Evolutionary conservation across 2,113 vertebrate species (phyloP).

Genomic region (Oreochromis tanganicae): DNA sequence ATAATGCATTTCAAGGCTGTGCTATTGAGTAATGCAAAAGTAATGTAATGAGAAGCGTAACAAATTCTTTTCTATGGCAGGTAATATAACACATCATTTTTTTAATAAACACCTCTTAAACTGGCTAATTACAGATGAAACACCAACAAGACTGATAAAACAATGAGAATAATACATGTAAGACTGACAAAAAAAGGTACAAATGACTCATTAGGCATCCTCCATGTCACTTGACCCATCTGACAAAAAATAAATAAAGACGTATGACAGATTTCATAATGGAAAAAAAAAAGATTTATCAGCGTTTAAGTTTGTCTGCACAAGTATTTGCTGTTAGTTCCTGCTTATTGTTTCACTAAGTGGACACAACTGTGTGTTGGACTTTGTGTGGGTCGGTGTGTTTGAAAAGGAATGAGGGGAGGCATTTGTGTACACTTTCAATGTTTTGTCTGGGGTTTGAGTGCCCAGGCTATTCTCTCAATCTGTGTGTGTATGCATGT

Average conservation of each 20-base stretch:
- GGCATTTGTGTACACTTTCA: slow-evolving; percentile 7
- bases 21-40: neutral
- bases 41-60: neutral
- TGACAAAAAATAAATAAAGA: neutral
- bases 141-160: neutral
- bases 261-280: neutral
- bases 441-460: slow-evolving; percentile 50
- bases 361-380: neutral
- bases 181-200: neutral
- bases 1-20: neutral
- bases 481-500: neutral
- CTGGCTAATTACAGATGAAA: neutral
- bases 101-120: neutral
- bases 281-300: neutral
- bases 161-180: neutral
- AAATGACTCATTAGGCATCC: neutral
- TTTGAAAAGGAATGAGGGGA: neutral
- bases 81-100: neutral
- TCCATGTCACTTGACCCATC: neutral
- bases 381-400: neutral
- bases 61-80: neutral
- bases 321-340: neutral
- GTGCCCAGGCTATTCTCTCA: slow-evolving; percentile 11
- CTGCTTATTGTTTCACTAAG: neutral
- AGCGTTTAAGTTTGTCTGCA: neutral